Evolutionary conservation across 2,113 vertebrate genomes (phyloP).

Genomic region (Tupaia tana): DNA sequence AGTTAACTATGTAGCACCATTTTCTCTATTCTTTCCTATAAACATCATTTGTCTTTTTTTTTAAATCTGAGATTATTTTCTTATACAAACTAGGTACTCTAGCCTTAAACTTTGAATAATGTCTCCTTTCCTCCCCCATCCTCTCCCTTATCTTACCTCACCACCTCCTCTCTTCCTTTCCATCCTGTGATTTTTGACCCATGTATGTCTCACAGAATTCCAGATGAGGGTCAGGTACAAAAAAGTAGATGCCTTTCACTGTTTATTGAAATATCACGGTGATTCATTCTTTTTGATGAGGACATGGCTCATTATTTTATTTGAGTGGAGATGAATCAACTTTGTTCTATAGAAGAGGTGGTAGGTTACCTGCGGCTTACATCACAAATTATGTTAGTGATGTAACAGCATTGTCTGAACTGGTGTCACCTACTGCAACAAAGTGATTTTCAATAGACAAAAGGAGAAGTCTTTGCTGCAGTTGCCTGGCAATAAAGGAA

Average conservation of each 20-base stretch:
- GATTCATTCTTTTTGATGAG: slow-evolving; percentile 22
- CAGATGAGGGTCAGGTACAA: not conserved
- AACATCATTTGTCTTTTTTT: slow-evolving; percentile 21
- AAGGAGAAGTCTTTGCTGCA: not conserved
- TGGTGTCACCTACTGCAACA: not conserved
- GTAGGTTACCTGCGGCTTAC: not conserved
- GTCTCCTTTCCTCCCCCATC: not conserved
- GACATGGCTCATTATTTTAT: not conserved
- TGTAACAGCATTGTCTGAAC: not conserved
- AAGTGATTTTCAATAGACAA: not conserved
- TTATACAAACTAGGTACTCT: not conserved
- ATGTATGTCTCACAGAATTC: not conserved
- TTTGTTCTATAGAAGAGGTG: not conserved
- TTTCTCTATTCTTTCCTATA: not conserved
- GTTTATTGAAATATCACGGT: not conserved
- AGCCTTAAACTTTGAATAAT: not conserved
- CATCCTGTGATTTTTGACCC: not conserved
- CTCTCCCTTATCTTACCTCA: fast-evolving
- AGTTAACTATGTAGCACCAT: not conserved
- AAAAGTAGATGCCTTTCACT: not conserved
- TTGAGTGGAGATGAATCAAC: not conserved
- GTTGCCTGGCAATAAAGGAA: slow-evolving; percentile 10
- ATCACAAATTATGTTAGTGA: not conserved
- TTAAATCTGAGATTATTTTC: not conserved
- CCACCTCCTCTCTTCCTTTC: not conserved